These are phyloP conservation scores for Callopanchax toddi DNA, from an alignment of 2,113 vertebrate genomes.

Conservation along the genomic window DNA sequence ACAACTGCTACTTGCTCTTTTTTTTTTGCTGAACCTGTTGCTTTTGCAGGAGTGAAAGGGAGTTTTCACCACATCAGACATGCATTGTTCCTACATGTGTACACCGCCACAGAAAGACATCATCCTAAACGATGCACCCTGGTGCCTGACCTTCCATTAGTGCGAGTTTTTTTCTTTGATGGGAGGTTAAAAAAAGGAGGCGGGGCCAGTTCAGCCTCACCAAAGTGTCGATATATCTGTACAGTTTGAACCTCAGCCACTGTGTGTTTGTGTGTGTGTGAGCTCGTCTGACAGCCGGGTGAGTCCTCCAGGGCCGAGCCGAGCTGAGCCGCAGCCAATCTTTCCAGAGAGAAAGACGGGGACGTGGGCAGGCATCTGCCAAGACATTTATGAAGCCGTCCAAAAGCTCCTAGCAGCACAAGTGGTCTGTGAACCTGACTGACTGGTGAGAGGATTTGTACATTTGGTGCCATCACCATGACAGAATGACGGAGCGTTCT, in stretches of 20 bases:
- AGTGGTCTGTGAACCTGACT: constrained; percentile 58
- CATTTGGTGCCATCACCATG: constrained; percentile 48
- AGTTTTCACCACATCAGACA: not conserved
- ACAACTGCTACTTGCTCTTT: not conserved
- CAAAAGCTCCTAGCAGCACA: constrained; percentile 53
- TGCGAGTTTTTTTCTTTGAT: constrained; percentile 47
- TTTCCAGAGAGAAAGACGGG: constrained; percentile 37
- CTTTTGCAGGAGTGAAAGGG: constrained; percentile 12
- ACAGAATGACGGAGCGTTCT: constrained; percentile 42
- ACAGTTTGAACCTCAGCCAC: constrained; percentile 1
- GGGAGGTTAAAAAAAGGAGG: constrained; percentile 26
- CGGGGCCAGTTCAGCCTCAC: not conserved
- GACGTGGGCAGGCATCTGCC: constrained; percentile 67
- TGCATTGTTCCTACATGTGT: not conserved
- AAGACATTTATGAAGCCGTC: constrained; percentile 56
- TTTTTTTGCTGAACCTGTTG: constrained; percentile 39
- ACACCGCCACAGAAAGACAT: not conserved
- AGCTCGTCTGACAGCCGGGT: constrained; percentile 48
- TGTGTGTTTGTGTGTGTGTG: constrained; percentile 23
- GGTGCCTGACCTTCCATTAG: constrained; percentile 50
- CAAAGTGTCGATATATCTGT: not conserved
- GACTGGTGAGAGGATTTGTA: constrained; percentile 47
- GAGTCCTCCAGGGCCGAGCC: constrained; percentile 44
- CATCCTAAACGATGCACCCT: constrained; percentile 31
- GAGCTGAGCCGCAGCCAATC: constrained; percentile 48